Base-by-base conservation (phyloP, 2,888 invertebrate genomes). In the Morinoia aosen region DNA sequence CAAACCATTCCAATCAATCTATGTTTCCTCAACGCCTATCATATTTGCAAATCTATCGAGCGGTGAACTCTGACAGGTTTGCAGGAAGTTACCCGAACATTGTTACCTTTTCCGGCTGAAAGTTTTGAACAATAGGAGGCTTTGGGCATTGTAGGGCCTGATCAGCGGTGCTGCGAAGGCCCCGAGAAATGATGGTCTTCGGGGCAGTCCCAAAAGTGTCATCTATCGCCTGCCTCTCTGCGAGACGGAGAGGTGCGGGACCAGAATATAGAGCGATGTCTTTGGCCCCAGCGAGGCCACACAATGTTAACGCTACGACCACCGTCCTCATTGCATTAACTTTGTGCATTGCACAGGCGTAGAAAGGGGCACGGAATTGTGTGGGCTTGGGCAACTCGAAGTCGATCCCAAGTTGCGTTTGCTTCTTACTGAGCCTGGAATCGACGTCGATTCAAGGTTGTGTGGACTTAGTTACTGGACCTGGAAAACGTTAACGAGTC, bases 41-140 rank as follows among this genome's bases (percentile, higher is more conserved):
- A 33, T 25, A 76, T 76, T 76, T 76, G 33, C 76, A 76, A 76
- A 76, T 76, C 76, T 76, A 19, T 76, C 19, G 76, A 76, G 76
- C 33, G 10, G 76, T 33, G 33, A 76, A 76, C 33, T 76, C 25
- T 19, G 33, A 33, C 76, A 76, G 33, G 76, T 76, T 76, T 76
- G 76, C 25, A 7, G 19, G 8, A 33, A 76, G 76, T 76, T 76
- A 16, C 33, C 2, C 76, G 33, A 76, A 90, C 39, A 90, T 90
- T 90, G 40, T 93, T 48, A 93, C 93, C 93, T 57, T 39, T 56
- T 93, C 93, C 48, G 93, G 48, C 93, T 93, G 57, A 33, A 93
- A 93, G 93, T 93, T 93, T 48, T 93, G 93, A 33, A 93, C 93
- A 57, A 93, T 48, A 33, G 93, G 57, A n/a, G 57, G 56, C 93